phyloP scores from a whole-genome alignment of 2,888 invertebrate species.

The Pinctada fucata region DNA sequence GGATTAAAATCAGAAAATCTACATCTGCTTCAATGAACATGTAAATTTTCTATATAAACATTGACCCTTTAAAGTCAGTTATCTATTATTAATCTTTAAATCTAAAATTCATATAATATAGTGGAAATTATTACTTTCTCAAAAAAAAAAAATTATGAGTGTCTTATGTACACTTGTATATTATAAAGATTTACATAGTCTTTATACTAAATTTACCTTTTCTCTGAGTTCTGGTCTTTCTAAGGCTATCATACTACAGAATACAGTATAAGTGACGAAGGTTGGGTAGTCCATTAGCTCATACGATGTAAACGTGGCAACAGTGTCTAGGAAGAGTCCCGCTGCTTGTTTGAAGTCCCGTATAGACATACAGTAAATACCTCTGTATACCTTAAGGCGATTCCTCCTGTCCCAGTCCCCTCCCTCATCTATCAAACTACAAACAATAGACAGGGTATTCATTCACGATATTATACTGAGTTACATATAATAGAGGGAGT shows the following conservation, averaged over 20 bases:
- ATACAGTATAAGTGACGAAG: conserved; percentile 88
- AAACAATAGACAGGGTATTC: not conserved
- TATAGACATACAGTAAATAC: conserved; percentile 96
- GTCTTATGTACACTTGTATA: too few relatives aligned
- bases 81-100: too few relatives aligned
- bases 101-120: too few relatives aligned
- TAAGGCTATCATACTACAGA: conserved; percentile 88
- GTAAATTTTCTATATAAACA: conserved; percentile 84
- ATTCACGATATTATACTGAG: too few relatives aligned
- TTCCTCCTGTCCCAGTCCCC: conserved; percentile 99
- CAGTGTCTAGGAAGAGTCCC: conserved; percentile 95
- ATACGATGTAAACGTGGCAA: conserved; percentile 99
- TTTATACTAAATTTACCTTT: conserved; percentile 79
- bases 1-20: too few relatives aligned
- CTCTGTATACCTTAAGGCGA: conserved; percentile 92
- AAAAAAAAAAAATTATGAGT: too few relatives aligned
- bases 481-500: conserved; percentile 79
- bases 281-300: conserved; percentile 98
- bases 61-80: too few relatives aligned
- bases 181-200: too few relatives aligned
- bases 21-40: too few relatives aligned
- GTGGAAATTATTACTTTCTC: too few relatives aligned
- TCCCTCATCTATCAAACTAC: conserved; percentile 91
- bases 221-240: conserved; percentile 88
- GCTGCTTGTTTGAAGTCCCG: conserved; percentile 97